Conservation (phyloP, 2,113 vertebrate species). For the Saguinus midas region DNA sequence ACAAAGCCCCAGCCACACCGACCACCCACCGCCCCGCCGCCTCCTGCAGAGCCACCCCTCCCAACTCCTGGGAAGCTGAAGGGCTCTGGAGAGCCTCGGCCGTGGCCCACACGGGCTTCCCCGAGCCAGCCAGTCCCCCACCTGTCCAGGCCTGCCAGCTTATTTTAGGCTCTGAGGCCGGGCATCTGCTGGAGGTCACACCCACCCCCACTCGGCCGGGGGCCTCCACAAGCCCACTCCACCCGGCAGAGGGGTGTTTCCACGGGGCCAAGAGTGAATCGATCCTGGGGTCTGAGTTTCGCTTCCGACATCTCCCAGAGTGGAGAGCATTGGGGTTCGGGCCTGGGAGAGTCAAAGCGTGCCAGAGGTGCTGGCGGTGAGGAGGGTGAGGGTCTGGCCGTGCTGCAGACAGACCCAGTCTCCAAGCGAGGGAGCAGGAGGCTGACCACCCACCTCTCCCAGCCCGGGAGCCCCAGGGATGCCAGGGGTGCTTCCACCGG, state of each 20-base stretch:
- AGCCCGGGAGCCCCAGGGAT: too few relatives aligned
- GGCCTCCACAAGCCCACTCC: background rate
- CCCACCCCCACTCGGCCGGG: background rate
- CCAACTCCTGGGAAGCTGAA: background rate
- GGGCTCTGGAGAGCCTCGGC: background rate
- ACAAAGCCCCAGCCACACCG: background rate
- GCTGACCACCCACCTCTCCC: rapidly evolving
- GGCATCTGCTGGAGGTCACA: conserved; percentile 68
- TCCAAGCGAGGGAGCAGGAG: rapidly evolving
- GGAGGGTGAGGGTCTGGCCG: background rate
- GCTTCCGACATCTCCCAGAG: rapidly evolving
- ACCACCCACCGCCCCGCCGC: rapidly evolving
- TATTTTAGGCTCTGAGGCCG: conserved; percentile 79
- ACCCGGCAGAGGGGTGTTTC: background rate
- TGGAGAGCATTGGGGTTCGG: rapidly evolving
- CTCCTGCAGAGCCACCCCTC: background rate
- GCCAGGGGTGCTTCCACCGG: background rate
- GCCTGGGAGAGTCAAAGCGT: background rate
- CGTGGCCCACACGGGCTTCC: background rate
- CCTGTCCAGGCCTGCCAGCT: conserved; percentile 74
- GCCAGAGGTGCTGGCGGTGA: background rate
- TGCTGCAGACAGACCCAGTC: rapidly evolving
- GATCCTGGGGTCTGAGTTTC: rapidly evolving
- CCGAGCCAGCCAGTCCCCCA: conserved; percentile 66
- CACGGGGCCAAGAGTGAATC: rapidly evolving